These are phyloP conservation scores for Chamaea fasciata DNA, from an alignment of 2,113 vertebrate genomes.

Conservation along the genomic window DNA sequence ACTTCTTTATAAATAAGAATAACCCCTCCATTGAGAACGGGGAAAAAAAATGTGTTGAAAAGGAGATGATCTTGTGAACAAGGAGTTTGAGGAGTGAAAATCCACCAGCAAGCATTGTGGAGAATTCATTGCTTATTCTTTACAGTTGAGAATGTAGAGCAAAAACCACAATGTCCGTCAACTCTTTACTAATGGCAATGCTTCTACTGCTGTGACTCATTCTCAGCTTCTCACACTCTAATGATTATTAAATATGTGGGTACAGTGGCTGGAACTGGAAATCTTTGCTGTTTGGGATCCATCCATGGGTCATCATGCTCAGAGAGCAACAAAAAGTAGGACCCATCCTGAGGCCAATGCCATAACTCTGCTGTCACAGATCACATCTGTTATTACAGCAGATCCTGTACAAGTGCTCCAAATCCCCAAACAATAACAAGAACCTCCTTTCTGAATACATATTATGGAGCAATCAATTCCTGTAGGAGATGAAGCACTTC, in stretches of 20 bases:
- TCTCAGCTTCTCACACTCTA: background rate
- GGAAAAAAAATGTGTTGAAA: background rate
- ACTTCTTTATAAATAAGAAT: background rate
- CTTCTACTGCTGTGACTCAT: background rate
- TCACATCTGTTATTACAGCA: background rate
- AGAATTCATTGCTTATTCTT: background rate
- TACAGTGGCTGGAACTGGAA: background rate
- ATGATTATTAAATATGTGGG: background rate
- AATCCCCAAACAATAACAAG: slow-evolving; percentile 8
- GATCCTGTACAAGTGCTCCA: background rate
- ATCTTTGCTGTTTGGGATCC: background rate
- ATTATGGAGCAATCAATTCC: background rate
- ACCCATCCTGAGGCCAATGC: background rate
- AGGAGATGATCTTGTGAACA: background rate
- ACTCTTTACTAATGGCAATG: background rate
- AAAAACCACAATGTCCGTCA: background rate
- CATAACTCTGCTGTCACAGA: background rate
- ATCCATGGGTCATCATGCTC: background rate
- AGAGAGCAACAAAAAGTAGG: background rate
- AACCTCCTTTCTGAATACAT: background rate
- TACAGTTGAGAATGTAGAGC: background rate
- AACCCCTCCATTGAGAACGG: background rate
- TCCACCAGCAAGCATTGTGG: accelerated
- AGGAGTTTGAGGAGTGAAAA: background rate
- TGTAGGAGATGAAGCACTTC: background rate